Base-by-base conservation (phyloP, 1,140 invertebrate genomes). In the Euglossa dilemma region DNA sequence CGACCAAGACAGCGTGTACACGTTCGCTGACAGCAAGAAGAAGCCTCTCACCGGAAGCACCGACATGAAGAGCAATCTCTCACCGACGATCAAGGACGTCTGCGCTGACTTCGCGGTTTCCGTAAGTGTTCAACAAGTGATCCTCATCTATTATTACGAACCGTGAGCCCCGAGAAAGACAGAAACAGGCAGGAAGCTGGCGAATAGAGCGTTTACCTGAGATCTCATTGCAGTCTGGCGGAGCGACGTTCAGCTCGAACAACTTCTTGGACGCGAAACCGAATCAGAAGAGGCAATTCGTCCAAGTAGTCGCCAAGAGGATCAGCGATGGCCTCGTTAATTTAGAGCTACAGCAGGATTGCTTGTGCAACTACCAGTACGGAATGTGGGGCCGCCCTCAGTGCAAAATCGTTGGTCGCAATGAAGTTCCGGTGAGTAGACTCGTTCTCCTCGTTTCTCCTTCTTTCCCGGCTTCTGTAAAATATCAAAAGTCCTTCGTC, bases 11-110 rank as follows among this genome's bases (percentile, higher is more conserved):
- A 93, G 92, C 64, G 95, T 94, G 1, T 94, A 95, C 84, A 95
- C 95, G 54, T 94, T 95, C 11, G 93, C 94, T 79, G 95, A 96
- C 72, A 94, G 91, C 67, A 96, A 96, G 90, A 96, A 96, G 87
- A 95, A 94, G 83, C 93, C 94, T 1, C 88, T 95, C 1, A 91
- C 92, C 78, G 95, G 95, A 67, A 94, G 86, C 59, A 79, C 90
- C 25, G 95, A 95, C 18, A 76, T 94, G 11, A 94, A 94, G 70
- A 92, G 91, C 36, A 95, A 95, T 61, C 82, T 96, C 14, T 90
- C 90, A 43, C 94, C 95, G 47, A 85, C 94, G 47, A 91, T 89
- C 72, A 84, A 79, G 25, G 96, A 96, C 85, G 95, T 95, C 88
- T 96, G 96, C 79, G 94, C 95, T 79, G 94, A 95, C 54, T 95